These are phyloP conservation scores for Laterallus jamaicensis DNA, from an alignment of 2,113 vertebrate genomes.

Conservation along the genomic window DNA sequence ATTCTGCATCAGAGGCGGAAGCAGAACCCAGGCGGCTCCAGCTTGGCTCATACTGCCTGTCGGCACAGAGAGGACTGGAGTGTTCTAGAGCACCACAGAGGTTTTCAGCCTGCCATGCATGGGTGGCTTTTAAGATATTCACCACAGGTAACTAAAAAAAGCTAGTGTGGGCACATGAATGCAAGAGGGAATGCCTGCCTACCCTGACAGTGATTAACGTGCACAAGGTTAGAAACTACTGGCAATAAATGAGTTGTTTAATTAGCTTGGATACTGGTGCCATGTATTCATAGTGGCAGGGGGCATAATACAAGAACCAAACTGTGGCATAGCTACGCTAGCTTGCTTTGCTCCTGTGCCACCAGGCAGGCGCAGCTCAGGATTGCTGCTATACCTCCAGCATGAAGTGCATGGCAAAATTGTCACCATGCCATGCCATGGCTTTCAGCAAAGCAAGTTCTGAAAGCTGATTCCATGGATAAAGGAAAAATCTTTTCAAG, in stretches of 20 bases:
- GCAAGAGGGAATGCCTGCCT: background rate
- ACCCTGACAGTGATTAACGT: background rate
- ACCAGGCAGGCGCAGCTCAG: background rate
- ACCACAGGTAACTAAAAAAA: background rate
- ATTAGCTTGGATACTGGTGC: background rate
- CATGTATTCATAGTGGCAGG: background rate
- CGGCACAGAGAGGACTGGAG: background rate
- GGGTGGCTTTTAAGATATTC: background rate
- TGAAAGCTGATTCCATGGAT: background rate
- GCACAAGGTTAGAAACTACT: background rate
- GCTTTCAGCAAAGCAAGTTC: background rate
- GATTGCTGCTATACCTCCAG: background rate
- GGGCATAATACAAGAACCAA: background rate
- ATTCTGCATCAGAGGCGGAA: background rate
- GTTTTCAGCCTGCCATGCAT: background rate
- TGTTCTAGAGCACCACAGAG: background rate
- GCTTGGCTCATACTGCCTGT: background rate
- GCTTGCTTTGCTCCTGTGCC: background rate
- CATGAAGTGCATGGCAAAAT: background rate
- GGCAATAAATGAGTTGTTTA: background rate
- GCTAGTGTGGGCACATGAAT: background rate
- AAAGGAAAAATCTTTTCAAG: conserved; percentile 10
- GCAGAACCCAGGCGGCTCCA: background rate
- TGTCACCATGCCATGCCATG: background rate
- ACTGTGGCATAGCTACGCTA: background rate